Percentiles rank a stretch among this genome's conserved stretches.
Conservation (phyloP, 2,888 invertebrate genomes). For the Spilosoma lubricipeda region DNA sequence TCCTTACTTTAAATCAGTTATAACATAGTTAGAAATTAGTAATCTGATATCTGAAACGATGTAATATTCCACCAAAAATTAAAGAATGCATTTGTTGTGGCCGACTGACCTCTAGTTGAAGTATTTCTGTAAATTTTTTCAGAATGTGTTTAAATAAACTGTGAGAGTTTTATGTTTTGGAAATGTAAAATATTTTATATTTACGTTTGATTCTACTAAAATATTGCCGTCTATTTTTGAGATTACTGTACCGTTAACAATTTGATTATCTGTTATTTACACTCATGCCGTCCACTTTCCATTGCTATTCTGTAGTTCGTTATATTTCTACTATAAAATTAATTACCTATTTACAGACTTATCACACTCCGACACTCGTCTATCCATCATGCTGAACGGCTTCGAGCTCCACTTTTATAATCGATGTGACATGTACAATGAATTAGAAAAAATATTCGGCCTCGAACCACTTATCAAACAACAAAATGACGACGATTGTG, state of each 20-base stretch:
- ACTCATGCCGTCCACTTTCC: neutral
- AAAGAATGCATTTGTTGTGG: neutral
- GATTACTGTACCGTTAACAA: too few species aligned
- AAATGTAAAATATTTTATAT: neutral
- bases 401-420: constrained; percentile 98
- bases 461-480: constrained; percentile 92
- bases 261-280: too few species aligned
- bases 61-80: neutral
- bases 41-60: neutral
- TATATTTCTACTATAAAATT: neutral
- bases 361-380: constrained; percentile 96
- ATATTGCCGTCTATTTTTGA: too few species aligned
- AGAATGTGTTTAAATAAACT: neutral
- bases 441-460: constrained; percentile 95
- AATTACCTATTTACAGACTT: constrained; percentile 88
- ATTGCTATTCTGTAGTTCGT: neutral
- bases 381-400: constrained; percentile 96
- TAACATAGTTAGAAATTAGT: neutral
- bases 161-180: neutral
- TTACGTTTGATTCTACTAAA: too few species aligned
- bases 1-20: neutral
- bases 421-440: constrained; percentile 94
- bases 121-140: neutral
- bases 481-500: constrained; percentile 85
- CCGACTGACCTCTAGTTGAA: neutral